Evolutionary conservation across 2,888 invertebrate species (phyloP).

Genomic region (Pachycephus smyrnensis): DNA sequence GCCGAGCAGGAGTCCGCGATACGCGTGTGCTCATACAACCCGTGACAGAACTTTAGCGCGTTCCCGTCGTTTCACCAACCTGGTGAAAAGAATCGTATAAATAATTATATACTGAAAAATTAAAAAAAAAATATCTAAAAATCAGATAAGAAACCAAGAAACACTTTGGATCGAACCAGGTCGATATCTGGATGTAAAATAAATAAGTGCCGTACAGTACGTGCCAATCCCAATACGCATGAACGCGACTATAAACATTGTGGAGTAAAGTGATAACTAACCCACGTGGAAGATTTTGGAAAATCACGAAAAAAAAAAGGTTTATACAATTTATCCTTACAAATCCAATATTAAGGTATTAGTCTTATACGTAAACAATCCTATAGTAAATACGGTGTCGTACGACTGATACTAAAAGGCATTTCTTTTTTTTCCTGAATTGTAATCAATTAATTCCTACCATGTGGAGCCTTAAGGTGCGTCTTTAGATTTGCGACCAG

Average conservation of each 20-base stretch:
- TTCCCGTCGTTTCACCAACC: not conserved
- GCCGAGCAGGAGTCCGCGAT: conserved; percentile 59
- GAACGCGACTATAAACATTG: not conserved
- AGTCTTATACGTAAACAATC: not conserved
- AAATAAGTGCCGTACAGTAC: not conserved
- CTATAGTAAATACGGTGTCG: not conserved
- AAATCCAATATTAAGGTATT: not conserved
- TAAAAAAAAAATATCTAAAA: not conserved
- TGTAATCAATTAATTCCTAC: not conserved
- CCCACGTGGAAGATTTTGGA: not conserved
- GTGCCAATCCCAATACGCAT: not conserved
- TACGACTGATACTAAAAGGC: not conserved
- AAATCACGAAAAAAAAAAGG: not conserved
- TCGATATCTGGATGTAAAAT: not conserved
- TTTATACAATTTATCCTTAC: not conserved
- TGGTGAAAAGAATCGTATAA: not conserved
- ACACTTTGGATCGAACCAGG: not conserved
- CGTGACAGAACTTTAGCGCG: not conserved
- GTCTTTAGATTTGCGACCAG: not conserved
- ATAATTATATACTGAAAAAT: not conserved
- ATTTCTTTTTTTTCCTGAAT: not conserved
- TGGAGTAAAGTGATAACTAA: not conserved
- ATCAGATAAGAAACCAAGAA: not conserved
- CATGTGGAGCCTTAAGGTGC: not conserved
- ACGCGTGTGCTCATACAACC: conserved; percentile 47